Evolutionary conservation across 2,113 vertebrate genomes (phyloP).

Genomic region (Sprattus sprattus): DNA sequence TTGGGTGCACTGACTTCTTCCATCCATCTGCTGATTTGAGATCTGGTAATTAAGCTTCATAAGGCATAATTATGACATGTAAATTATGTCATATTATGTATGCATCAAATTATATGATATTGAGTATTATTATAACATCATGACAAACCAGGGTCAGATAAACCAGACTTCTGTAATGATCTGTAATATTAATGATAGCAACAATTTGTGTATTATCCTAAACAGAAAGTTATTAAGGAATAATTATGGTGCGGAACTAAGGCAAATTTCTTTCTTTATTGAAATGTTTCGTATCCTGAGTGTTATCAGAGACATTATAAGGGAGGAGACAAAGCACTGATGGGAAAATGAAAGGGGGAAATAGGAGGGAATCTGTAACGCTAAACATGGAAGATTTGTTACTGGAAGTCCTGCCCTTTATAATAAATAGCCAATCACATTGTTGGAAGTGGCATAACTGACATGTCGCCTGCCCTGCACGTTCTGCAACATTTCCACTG

Average conservation of each 20-base stretch:
- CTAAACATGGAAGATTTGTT: no score
- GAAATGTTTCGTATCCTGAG: not conserved
- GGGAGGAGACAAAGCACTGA: no score
- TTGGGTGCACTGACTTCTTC: not conserved
- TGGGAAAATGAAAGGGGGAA: no score
- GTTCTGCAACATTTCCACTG: no score
- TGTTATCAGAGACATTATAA: not conserved
- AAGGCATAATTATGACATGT: not conserved
- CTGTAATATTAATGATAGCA: not conserved
- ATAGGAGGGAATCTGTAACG: no score
- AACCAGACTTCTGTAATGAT: not conserved
- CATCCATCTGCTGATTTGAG: not conserved
- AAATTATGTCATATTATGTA: not conserved
- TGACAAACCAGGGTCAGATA: not conserved
- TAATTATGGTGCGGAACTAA: not conserved
- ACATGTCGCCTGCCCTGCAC: no score
- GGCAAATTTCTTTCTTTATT: not conserved
- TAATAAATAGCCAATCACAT: no score
- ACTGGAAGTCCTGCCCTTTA: no score
- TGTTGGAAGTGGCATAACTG: no score
- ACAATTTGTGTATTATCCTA: not conserved
- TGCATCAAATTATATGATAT: no score
- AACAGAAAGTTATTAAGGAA: not conserved
- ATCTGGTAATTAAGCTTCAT: not conserved
- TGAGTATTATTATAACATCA: no score